Conservation (phyloP, 2,888 invertebrate genomes). For the Phengaris alcon region DNA sequence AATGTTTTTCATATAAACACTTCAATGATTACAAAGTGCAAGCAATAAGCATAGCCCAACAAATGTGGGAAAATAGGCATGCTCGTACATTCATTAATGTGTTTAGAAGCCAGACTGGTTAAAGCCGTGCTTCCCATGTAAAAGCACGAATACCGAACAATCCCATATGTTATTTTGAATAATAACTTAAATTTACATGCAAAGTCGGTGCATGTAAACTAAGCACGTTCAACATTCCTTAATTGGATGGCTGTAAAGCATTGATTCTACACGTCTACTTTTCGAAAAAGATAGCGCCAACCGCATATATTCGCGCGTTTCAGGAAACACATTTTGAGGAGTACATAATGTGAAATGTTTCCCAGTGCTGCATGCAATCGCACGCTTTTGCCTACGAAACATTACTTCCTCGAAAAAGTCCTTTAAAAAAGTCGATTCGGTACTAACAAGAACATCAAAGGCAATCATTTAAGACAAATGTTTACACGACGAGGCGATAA, state of each 20-base stretch:
- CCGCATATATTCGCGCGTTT: neutral
- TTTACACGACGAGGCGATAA: neutral
- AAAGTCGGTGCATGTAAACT: conserved; percentile 8
- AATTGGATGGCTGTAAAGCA: neutral
- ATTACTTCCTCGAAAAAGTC: neutral
- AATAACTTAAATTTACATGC: conserved; percentile 1
- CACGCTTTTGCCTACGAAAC: neutral
- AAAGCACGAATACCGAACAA: conserved; percentile 13
- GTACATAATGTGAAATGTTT: neutral
- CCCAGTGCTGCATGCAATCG: neutral
- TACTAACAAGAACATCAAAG: neutral
- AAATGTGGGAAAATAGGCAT: conserved; percentile 10
- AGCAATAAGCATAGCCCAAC: neutral
- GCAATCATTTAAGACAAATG: neutral
- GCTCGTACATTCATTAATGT: conserved; percentile 21
- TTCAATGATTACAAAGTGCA: neutral
- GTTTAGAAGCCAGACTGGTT: neutral
- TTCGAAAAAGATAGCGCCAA: neutral
- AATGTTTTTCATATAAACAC: too few relatives aligned
- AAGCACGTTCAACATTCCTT: conserved; percentile 5
- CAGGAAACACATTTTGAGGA: neutral
- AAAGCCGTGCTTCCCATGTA: conserved; percentile 9
- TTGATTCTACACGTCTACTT: neutral
- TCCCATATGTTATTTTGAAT: neutral
- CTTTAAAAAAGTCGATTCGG: neutral